phyloP scores from a whole-genome alignment of 2,888 invertebrate species.

The Acrobasis repandana region DNA sequence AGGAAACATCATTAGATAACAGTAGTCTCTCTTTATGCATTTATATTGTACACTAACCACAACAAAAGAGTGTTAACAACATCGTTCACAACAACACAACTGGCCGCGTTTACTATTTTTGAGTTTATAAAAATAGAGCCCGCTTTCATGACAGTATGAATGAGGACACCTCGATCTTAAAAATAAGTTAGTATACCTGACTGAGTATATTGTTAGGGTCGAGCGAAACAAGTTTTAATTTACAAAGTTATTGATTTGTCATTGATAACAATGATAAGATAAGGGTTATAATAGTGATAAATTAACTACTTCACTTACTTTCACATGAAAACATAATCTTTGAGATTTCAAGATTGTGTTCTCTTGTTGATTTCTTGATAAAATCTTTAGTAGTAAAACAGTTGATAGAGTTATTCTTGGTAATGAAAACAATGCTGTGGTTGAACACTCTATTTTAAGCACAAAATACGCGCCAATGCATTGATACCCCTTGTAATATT shows the following conservation, averaged over 20 bases:
- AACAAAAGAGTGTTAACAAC: slow-evolving; percentile 10
- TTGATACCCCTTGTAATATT: not conserved
- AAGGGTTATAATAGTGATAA: not conserved
- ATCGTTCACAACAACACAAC: slow-evolving; percentile 12
- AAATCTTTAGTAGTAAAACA: not conserved
- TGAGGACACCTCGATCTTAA: not conserved
- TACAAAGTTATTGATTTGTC: not conserved
- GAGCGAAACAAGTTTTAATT: not conserved
- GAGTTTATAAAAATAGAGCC: slow-evolving; percentile 12
- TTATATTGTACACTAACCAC: slow-evolving; percentile 9
- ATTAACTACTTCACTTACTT: not conserved
- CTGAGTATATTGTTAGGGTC: not conserved
- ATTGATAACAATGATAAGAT: not conserved
- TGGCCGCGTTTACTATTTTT: slow-evolving; percentile 16
- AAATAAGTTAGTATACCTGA: not conserved
- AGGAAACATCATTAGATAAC: slow-evolving; percentile 1
- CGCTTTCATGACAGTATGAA: slow-evolving; percentile 3
- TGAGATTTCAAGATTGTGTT: not conserved
- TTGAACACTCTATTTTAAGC: not conserved
- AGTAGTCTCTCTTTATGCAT: not conserved
- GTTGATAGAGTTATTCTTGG: not conserved
- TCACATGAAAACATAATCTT: not conserved
- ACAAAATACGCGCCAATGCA: not conserved
- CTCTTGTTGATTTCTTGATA: not conserved
- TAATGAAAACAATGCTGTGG: not conserved